Evolutionary conservation across 2,888 invertebrate species (phyloP), one percentile per base, ranked within the genome.

Genomic region (Ophion slaviceki): DNA sequence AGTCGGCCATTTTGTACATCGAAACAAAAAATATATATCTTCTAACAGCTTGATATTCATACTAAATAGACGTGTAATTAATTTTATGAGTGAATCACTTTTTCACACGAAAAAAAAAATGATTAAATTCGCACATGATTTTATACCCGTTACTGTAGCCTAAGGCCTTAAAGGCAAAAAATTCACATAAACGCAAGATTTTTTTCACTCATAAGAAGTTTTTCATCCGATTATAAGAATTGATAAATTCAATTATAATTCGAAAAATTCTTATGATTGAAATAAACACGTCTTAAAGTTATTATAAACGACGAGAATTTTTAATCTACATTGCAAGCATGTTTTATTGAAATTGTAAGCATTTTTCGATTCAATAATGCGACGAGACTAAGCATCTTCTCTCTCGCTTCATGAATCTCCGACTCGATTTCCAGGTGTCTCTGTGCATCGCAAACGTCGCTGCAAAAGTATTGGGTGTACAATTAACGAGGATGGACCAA

Each of bases 391-490:
- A 17, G 5, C 3, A 3, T 53, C 11, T 53, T 53, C 4, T 53
- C 47, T 57, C 6, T n/a, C 20, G 36, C n/a, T 57, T 11, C 7
- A 4, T 59, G 24, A 59, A 68, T 17, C 8, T 45, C 32, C 7
- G 32, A 20, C 28, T 32, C 45, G 7, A 47, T 71, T 79, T 94
- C 84, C 92, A 97, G 97, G 96, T 97, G 0, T 95, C 95, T 88
- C 92, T 94, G 11, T 94, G 95, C 61, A 96, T 98, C 91, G 96
- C 96, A 86, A 96, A 95, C 90, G 93, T 98, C 70, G 96, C 97
- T 14, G 96, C 97, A 1, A 96, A 96, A 90, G 95, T 96, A 87
- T 93, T 97, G 45, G 96, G 96, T 17, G 94, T 97, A 28, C 95
- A 95, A 87, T 92, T 97, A 84, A 95, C 96, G 28, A 95, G 95